Evolutionary conservation across 2,113 vertebrate genomes (phyloP).

Genomic region (Chaetodon trifascialis): DNA sequence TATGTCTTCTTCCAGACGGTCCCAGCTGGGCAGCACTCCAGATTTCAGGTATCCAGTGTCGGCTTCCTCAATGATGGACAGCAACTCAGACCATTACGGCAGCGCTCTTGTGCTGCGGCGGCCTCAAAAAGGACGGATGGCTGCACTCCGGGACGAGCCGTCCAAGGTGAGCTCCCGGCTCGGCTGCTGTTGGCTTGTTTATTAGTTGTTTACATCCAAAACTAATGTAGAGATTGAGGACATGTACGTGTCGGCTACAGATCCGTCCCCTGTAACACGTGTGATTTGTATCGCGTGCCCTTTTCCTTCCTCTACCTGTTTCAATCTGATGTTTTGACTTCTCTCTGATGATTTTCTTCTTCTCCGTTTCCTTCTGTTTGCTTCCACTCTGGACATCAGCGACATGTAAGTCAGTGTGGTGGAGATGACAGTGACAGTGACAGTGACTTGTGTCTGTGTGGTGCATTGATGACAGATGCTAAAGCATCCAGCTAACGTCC

Average conservation of each 20-base stretch:
- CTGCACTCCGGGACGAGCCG: slow-evolving; percentile 93
- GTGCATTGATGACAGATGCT: slow-evolving; percentile 2
- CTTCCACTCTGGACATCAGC: slow-evolving; percentile 78
- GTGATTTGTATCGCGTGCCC: not conserved
- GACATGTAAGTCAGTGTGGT: slow-evolving; percentile 81
- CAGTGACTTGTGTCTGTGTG: slow-evolving; percentile 25
- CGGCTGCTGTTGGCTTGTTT: not conserved
- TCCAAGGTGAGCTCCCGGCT: slow-evolving; percentile 87
- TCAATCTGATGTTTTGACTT: slow-evolving; percentile 37
- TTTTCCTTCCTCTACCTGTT: slow-evolving; percentile 26
- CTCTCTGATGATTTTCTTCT: slow-evolving; percentile 61
- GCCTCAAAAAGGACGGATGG: slow-evolving; percentile 93
- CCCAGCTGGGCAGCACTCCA: slow-evolving; percentile 89
- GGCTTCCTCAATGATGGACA: slow-evolving; percentile 88
- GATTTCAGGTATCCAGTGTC: slow-evolving; percentile 93
- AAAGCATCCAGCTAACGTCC: not conserved
- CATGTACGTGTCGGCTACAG: not conserved
- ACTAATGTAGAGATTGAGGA: not conserved
- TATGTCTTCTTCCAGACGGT: slow-evolving; percentile 79
- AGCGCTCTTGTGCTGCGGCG: slow-evolving; percentile 91
- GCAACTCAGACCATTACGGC: slow-evolving; percentile 87
- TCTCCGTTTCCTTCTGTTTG: slow-evolving; percentile 69
- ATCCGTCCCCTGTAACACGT: not conserved
- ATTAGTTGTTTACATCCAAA: not conserved
- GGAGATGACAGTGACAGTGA: slow-evolving; percentile 12